Base-by-base conservation (phyloP, 2,113 vertebrate genomes). In the Tautogolabrus adspersus region DNA sequence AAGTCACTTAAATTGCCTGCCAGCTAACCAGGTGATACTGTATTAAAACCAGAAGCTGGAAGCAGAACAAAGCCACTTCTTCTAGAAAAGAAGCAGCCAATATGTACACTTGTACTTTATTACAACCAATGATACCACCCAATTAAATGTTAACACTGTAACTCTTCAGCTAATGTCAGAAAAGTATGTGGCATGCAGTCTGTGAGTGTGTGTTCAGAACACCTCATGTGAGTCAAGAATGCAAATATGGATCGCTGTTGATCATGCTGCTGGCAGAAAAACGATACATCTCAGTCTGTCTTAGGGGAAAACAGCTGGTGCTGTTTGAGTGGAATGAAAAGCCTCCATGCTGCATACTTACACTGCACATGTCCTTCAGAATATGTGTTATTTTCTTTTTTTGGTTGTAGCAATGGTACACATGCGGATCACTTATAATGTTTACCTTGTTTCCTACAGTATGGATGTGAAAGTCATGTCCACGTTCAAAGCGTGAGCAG, bases 311-410 rank as follows among this genome's bases (percentile, higher is more conserved):
- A 71, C 79, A 64, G 66, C 62, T 75, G 58, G 49, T 79, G 66
- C 4, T 69, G 78, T 55, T 42, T 19, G 34, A 69, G 23, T 56
- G 81, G 64, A 76, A 72, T 79, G 72, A 64, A 42, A 66, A 40
- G 55, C 51, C 60, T 72, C 37, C 65, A 40, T 22, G 11, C 69
- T 56, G 66, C 52, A 74, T 73, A 56, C 59, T 58, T 62, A 8
- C 15, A 59, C 1, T 12, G 66, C 70, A 69, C 23, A 83, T 52
- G 42, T 67, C 51, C 19, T 62, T 49, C 72, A 62, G 63, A 61
- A 56, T 49, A 62, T 18, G 15, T 16, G 30, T 7, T 9, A n/a
- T 10, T 34, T 58, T 38, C 15, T 34, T 38, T 73, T 21, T 70
- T 66, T 61, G 49, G 56, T 59, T 72, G 30, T 1, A 51, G 64